Base-by-base conservation (phyloP, 2,113 vertebrate species). In the Blennius ocellaris region DNA sequence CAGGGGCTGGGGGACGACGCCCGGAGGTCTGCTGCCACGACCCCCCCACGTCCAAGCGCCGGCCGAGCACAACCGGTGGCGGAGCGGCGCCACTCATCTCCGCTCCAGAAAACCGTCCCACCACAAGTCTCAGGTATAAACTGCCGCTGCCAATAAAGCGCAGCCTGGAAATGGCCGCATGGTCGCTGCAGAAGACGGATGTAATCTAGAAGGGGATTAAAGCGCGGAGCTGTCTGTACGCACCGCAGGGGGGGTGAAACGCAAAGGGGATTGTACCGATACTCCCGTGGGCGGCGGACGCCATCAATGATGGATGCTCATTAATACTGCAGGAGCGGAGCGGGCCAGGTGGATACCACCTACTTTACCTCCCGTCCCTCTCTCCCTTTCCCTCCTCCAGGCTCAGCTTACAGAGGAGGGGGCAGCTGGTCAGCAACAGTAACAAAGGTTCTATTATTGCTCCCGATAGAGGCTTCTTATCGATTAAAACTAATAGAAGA, bases 271-370 rank as follows among this genome's bases (percentile, higher is more conserved):
- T 10, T 17, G 58, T 56, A 16, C 21, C 1, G 71, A 70, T 81
- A 71, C 53, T 67, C 69, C 66, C 60, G 76, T 58, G 64, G 78
- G 62, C 69, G 69, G 73, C 12, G 70, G 63, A 81, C 45, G 8
- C 17, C 79, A 90, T 94, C 45, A 92, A 94, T 92, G 77, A 92
- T 93, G 68, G 61, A 94, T 82, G 81, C 0, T 1, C 86, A 91
- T 94, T 45, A 93, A 93, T 87, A 63, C 92, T 94, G 84, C 78
- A 94, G 80, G 59, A 43, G 36, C 16, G 5, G 52, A 67, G 80
- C 60, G 75, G 77, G 82, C 86, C 83, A 84, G 82, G 75, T 83
- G 82, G 73, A 90, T 74, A 59, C 60, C 79, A 70, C 63, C 50
- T 11, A 43, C 73, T 70, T 45, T n/a, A 44, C 48, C 68, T 73